phyloP scores from a whole-genome alignment of 2,888 invertebrate species.

The Cantharis rufa region DNA sequence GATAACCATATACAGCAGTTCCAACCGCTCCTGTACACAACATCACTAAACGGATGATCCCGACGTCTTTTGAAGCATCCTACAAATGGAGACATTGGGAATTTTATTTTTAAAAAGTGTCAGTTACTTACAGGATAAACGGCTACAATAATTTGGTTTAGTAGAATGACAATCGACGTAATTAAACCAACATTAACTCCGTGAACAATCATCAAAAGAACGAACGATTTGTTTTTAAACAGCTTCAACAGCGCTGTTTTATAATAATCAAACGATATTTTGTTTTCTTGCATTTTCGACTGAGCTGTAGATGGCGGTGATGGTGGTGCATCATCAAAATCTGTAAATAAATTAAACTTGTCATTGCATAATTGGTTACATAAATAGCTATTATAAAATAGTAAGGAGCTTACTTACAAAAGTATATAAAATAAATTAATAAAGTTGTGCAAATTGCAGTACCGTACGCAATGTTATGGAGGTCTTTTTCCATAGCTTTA shows the following conservation, averaged over 20 bases:
- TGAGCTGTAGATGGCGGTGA: slow-evolving; percentile 88
- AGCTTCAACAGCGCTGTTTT: background rate
- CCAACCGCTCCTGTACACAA: slow-evolving; percentile 90
- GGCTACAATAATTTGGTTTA: slow-evolving; percentile 61
- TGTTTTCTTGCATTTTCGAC: slow-evolving; percentile 58
- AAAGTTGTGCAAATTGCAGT: background rate
- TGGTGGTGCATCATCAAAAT: slow-evolving; percentile 85
- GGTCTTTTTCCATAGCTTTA: slow-evolving; percentile 66
- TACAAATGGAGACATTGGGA: too few relatives aligned
- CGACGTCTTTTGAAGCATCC: slow-evolving; percentile 73
- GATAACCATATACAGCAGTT: slow-evolving; percentile 82
- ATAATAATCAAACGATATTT: slow-evolving; percentile 31
- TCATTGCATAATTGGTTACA: too few relatives aligned
- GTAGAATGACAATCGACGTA: slow-evolving; percentile 56
- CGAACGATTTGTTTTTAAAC: background rate
- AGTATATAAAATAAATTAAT: background rate
- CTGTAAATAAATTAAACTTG: slow-evolving; percentile 65
- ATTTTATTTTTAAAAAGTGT: too few relatives aligned
- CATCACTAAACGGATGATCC: slow-evolving; percentile 86
- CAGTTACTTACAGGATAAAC: slow-evolving; percentile 58
- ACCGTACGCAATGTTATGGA: slow-evolving; percentile 21
- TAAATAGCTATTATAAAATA: too few relatives aligned
- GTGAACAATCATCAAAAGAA: slow-evolving; percentile 2
- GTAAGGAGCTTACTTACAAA: background rate
- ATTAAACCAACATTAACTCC: slow-evolving; percentile 55